Evolutionary conservation across 92 coral and sea anemone genomes (phyloP).

Genomic region (Galaxea fascicularis): DNA sequence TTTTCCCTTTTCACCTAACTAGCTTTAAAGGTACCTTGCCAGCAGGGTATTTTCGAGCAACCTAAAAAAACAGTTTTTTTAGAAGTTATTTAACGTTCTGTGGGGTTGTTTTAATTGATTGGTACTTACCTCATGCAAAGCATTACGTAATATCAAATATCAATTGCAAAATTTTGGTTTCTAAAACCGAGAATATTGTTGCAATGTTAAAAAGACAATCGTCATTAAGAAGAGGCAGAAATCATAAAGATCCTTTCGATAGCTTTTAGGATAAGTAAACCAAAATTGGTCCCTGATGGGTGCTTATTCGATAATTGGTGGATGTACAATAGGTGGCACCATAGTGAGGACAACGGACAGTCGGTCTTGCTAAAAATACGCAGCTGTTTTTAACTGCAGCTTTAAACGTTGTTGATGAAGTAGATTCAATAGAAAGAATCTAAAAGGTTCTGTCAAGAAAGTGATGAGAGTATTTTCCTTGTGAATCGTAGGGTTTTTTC

Average conservation of each 20-base stretch:
- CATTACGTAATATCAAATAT: slow-evolving; percentile 14
- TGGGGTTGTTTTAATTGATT: slow-evolving; percentile 20
- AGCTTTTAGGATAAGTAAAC: slow-evolving; percentile 20
- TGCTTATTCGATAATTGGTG: not conserved
- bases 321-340: slow-evolving; percentile 9
- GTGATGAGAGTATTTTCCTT: not conserved
- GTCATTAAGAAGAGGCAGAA: not conserved
- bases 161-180: slow-evolving; percentile 26
- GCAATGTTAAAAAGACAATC: not conserved
- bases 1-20: not conserved
- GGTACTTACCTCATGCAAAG: slow-evolving; percentile 28
- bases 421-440: not conserved
- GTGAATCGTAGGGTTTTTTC: not conserved
- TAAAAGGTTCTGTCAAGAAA: not conserved
- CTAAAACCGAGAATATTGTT: slow-evolving; percentile 22
- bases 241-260: not conserved
- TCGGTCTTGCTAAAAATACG: slow-evolving; percentile 5
- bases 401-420: not conserved
- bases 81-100: slow-evolving; percentile 9
- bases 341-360: slow-evolving; percentile 28
- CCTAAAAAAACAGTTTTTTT: not conserved
- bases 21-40: slow-evolving; percentile 1
- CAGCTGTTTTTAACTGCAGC: not conserved
- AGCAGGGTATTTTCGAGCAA: not conserved
- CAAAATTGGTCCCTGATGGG: slow-evolving; percentile 13